Conservation (phyloP, 1,140 invertebrate genomes). For the Globodera rostochiensis region DNA sequence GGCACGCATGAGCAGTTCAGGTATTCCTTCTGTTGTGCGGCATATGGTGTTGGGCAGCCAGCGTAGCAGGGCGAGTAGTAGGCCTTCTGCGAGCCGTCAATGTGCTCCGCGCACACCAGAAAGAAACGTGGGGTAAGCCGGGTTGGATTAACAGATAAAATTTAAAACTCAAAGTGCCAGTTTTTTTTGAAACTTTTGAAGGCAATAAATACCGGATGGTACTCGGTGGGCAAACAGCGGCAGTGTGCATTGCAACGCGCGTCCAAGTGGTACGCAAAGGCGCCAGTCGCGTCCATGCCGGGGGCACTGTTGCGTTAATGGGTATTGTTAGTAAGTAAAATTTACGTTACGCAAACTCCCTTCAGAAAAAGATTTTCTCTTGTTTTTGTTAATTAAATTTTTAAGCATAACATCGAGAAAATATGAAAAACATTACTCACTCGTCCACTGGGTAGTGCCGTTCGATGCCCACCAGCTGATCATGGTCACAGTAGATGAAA, state of each 20-base stretch:
- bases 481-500: slow-evolving; percentile 65
- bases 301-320: slow-evolving; percentile 34
- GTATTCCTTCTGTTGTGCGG: slow-evolving; percentile 54
- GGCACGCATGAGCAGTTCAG: slow-evolving; percentile 60
- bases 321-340: no score
- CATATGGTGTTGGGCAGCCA: slow-evolving; percentile 54
- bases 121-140: no score
- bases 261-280: slow-evolving; percentile 43
- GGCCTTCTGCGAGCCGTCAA: slow-evolving; percentile 58
- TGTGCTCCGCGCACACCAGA: slow-evolving; percentile 59
- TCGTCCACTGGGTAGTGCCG: slow-evolving; percentile 58
- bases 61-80: slow-evolving; percentile 65
- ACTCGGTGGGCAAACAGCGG: slow-evolving; percentile 52
- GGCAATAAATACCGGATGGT: slow-evolving; percentile 43
- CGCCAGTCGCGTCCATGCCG: slow-evolving; percentile 47
- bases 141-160: no score
- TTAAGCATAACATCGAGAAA: neutral
- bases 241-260: slow-evolving; percentile 57
- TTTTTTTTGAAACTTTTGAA: no score
- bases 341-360: no score
- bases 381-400: neutral
- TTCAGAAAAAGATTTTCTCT: neutral
- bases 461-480: slow-evolving; percentile 60
- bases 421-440: slow-evolving; percentile 21
- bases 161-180: no score